phyloP scores from a whole-genome alignment of 2,888 invertebrate genomes.

The Tromatobia lineatoria region DNA sequence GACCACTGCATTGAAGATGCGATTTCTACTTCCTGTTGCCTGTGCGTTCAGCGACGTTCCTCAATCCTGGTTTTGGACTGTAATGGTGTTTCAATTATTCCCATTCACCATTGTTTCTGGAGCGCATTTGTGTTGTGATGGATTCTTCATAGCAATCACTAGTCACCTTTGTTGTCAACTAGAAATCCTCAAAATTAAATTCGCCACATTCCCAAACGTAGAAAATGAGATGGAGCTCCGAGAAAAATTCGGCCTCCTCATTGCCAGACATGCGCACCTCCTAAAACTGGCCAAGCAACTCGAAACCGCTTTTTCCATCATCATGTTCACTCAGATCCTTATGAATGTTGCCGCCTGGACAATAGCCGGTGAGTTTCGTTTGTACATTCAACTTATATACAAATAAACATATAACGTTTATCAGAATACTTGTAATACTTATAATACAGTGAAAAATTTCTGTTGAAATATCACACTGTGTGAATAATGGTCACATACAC shows the following conservation, averaged over 20 bases:
- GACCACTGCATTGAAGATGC: constrained; percentile 1
- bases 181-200: constrained; percentile 63
- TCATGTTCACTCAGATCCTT: constrained; percentile 67
- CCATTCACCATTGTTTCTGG: constrained; percentile 29
- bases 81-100: constrained; percentile 31
- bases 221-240: neutral
- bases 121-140: constrained; percentile 41
- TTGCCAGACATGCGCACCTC: constrained; percentile 59
- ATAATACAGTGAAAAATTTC: too few relatives aligned
- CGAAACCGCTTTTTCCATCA: constrained; percentile 64
- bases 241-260: constrained; percentile 26
- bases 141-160: constrained; percentile 60
- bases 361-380: constrained; percentile 58
- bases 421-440: too few relatives aligned
- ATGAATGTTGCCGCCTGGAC: constrained; percentile 62
- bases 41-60: constrained; percentile 29
- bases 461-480: too few relatives aligned
- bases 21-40: constrained; percentile 30
- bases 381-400: too few relatives aligned
- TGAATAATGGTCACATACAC: too few relatives aligned
- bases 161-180: constrained; percentile 70
- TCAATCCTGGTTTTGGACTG: neutral
- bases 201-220: constrained; percentile 26
- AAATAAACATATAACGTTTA: too few relatives aligned
- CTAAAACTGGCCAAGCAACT: constrained; percentile 57